A percentile compares a stretch with the other conserved stretches of the same genome.
phyloP scores from a whole-genome alignment of 2,888 invertebrate species.

The Cheilosia impressa region DNA sequence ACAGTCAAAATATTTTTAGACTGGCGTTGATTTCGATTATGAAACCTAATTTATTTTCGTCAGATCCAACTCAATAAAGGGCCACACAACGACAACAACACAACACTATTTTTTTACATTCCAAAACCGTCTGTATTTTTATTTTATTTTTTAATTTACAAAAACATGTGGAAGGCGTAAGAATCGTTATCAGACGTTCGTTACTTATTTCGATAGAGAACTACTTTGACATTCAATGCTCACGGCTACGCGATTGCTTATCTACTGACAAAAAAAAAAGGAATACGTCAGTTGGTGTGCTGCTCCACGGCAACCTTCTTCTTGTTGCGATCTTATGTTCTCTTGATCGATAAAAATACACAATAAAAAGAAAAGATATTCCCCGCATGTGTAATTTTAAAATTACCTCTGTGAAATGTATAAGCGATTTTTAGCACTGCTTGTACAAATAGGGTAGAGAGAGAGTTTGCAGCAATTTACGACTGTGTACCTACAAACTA shows the following conservation, averaged over 20 bases:
- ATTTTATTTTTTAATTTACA: constrained; percentile 54
- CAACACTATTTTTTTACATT: constrained; percentile 25
- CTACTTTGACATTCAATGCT: constrained; percentile 63
- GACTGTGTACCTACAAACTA: background rate
- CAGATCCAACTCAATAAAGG: background rate
- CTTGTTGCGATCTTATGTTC: constrained; percentile 25
- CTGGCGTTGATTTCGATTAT: constrained; percentile 71
- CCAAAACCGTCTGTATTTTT: constrained; percentile 18
- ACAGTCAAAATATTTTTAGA: constrained; percentile 72
- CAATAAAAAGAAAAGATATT: constrained; percentile 26
- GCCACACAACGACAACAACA: background rate
- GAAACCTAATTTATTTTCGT: constrained; percentile 43
- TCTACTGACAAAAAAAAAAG: constrained; percentile 58
- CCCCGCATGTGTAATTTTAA: constrained; percentile 35
- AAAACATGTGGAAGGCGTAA: constrained; percentile 76
- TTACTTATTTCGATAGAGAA: constrained; percentile 54
- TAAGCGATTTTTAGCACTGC: constrained; percentile 15
- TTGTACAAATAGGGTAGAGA: constrained; percentile 19
- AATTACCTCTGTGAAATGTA: constrained; percentile 38
- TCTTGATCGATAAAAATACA: constrained; percentile 68
- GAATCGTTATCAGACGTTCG: constrained; percentile 67
- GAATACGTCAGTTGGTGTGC: constrained; percentile 26
- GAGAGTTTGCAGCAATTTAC: background rate
- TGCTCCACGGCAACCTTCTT: constrained; percentile 32
- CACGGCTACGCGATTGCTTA: constrained; percentile 68